These are phyloP conservation scores for Chlorocebus sabaeus DNA, from an alignment of 2,113 vertebrate genomes.

Conservation along the genomic window DNA sequence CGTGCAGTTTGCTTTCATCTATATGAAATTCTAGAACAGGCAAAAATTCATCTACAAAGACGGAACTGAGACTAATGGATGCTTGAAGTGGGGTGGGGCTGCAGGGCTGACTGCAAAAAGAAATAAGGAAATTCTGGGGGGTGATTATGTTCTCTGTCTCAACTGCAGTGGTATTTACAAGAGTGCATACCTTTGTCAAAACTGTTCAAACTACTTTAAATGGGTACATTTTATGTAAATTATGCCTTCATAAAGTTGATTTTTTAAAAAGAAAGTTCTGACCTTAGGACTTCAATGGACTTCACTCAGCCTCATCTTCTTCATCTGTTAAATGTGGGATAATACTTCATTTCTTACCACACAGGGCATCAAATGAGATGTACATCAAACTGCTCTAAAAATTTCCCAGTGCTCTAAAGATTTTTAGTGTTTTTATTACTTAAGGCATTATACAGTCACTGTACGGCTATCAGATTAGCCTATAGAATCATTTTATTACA, in stretches of 20 bases:
- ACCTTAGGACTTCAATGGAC: not conserved
- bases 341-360: not conserved
- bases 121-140: not conserved
- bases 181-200: not conserved
- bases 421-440: not conserved
- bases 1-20: not conserved
- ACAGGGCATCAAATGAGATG: not conserved
- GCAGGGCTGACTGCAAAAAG: not conserved
- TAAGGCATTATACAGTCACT: not conserved
- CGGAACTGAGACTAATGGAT: not conserved
- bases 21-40: not conserved
- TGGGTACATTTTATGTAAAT: not conserved
- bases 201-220: not conserved
- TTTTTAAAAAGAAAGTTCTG: not conserved
- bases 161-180: not conserved
- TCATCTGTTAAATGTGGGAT: not conserved
- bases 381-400: not conserved
- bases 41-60: not conserved
- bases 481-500: not conserved
- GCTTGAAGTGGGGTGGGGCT: no score
- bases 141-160: not conserved
- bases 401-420: not conserved
- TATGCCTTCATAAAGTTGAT: not conserved
- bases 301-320: not conserved
- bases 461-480: not conserved